A percentile compares a stretch with the other conserved stretches of the same genome.
Evolutionary conservation across 2,113 vertebrate species (phyloP).

Genomic region (Stercorarius parasiticus): DNA sequence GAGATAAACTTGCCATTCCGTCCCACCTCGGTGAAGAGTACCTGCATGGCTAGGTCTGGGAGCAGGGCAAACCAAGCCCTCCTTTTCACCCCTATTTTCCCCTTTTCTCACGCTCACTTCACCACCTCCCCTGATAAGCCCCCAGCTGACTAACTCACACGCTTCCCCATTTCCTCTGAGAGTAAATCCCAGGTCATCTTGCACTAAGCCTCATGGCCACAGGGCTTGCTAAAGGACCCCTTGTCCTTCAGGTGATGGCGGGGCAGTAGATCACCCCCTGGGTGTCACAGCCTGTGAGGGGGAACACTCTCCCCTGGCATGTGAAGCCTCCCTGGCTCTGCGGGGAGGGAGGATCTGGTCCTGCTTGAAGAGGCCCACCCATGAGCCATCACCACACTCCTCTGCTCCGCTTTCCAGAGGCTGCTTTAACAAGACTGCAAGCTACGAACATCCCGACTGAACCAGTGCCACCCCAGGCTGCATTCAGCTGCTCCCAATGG

Average conservation of each 20-base stretch:
- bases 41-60: not conserved
- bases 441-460: not conserved
- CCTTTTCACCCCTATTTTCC: not conserved
- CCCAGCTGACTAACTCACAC: rapidly evolving
- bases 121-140: not conserved
- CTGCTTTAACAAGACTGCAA: not conserved
- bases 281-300: not conserved
- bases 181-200: not conserved
- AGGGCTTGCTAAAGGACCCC: not conserved
- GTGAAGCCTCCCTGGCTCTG: not conserved
- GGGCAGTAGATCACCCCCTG: not conserved
- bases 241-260: not conserved
- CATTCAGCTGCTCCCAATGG: not conserved
- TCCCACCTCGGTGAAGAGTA: not conserved
- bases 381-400: not conserved
- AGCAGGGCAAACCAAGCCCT: not conserved
- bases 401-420: not conserved
- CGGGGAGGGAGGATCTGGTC: not conserved
- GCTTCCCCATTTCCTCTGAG: not conserved
- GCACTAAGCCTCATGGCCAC: not conserved
- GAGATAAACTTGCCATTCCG: not conserved
- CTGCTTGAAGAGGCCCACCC: not conserved
- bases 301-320: not conserved
- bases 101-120: not conserved
- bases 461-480: not conserved